These are phyloP conservation scores for Triplophysa siluroides DNA, from an alignment of 2,113 vertebrate genomes.

Conservation along the genomic window DNA sequence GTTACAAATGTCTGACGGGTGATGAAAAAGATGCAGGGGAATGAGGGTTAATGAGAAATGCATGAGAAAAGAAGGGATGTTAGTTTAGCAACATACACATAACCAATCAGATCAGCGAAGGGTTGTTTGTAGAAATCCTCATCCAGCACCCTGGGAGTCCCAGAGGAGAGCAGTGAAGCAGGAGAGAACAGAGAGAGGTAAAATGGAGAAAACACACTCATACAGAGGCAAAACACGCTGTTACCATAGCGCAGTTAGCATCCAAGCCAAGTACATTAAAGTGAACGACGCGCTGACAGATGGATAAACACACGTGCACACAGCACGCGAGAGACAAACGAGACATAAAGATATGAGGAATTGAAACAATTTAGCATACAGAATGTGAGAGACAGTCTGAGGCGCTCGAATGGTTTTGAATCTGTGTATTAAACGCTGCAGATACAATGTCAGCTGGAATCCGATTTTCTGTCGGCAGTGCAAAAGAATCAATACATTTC, in stretches of 20 bases:
- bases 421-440: no score
- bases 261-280: background rate
- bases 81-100: slow-evolving; percentile 99
- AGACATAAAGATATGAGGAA: background rate
- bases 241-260: slow-evolving; percentile 22
- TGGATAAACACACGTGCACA: background rate
- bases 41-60: slow-evolving; percentile 53
- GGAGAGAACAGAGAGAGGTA: slow-evolving; percentile 88
- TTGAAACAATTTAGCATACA: background rate
- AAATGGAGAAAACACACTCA: slow-evolving; percentile 70
- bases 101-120: slow-evolving; percentile 99
- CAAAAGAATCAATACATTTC: no score
- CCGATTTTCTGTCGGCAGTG: no score
- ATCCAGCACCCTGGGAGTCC: slow-evolving; percentile 95
- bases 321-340: background rate
- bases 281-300: slow-evolving; percentile 8
- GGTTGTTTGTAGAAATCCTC: slow-evolving; percentile 99
- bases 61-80: slow-evolving; percentile 76
- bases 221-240: slow-evolving; percentile 57
- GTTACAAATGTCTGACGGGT: slow-evolving; percentile 31
- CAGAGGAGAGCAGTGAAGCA: slow-evolving; percentile 86
- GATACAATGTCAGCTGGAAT: no score
- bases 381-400: no score
- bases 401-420: no score
- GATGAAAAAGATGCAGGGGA: slow-evolving; percentile 28